Conservation (phyloP, 2,888 invertebrate genomes). For the Amiota minor region DNA sequence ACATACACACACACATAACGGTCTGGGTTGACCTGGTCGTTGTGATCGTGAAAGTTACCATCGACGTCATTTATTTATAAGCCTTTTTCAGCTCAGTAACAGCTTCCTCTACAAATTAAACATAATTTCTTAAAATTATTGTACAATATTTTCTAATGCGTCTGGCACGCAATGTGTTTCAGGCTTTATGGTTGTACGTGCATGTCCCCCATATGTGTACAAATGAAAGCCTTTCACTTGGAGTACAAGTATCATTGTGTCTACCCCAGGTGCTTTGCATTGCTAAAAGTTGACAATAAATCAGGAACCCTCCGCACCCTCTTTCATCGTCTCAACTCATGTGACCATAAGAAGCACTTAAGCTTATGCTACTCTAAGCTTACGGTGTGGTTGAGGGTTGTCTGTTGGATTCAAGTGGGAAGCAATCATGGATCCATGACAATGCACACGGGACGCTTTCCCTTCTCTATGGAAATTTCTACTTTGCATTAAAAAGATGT, state of each 20-base stretch:
- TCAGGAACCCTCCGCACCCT: too few species aligned
- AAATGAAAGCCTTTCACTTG: conserved; percentile 18
- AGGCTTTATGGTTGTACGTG: too few species aligned
- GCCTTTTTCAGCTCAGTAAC: neutral
- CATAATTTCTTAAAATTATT: conserved; percentile 23
- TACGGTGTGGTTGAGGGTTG: neutral
- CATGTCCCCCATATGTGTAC: too few species aligned
- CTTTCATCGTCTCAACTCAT: too few species aligned
- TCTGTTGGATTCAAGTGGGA: neutral
- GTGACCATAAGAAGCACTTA: neutral
- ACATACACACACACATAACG: too few species aligned
- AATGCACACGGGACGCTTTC: too few species aligned
- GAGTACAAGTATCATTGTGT: neutral
- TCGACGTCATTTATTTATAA: neutral
- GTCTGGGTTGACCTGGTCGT: neutral
- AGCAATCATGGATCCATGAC: too few species aligned
- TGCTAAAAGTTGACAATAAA: too few species aligned
- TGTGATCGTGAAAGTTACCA: neutral
- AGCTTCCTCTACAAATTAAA: conserved; percentile 12
- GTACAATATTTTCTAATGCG: conserved; percentile 14
- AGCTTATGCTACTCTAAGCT: neutral
- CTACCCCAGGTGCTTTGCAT: neutral
- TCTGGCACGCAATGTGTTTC: conserved; percentile 16
- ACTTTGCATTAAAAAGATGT: conserved; percentile 15
- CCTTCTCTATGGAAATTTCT: too few species aligned